These are phyloP conservation scores for Aphelenchoides avenae DNA, from an alignment of 1,140 invertebrate genomes.

Conservation along the genomic window DNA sequence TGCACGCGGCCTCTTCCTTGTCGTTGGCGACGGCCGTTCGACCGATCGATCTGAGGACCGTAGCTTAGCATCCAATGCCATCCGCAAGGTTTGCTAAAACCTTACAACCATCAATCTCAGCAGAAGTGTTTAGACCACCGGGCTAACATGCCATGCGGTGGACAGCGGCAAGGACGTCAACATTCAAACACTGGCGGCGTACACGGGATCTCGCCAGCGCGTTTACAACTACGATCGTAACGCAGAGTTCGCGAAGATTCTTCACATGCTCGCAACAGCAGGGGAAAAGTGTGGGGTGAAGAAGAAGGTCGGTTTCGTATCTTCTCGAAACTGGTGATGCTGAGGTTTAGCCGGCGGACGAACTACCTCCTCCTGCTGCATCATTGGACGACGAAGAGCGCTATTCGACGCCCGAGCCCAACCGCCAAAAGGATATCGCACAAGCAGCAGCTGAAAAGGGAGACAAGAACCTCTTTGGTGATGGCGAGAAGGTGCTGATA, in stretches of 20 bases:
- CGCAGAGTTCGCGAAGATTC: slow-evolving; percentile 44
- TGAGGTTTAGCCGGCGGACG: neutral
- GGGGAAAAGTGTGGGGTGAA: slow-evolving; percentile 22
- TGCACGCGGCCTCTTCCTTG: slow-evolving; percentile 33
- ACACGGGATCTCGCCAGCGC: slow-evolving; percentile 35
- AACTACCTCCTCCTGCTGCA: neutral
- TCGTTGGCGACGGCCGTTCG: slow-evolving; percentile 44
- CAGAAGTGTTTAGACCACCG: slow-evolving; percentile 16
- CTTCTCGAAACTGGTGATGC: slow-evolving; percentile 4
- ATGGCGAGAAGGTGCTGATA: no score
- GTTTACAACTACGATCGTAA: slow-evolving; percentile 47
- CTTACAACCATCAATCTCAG: slow-evolving; percentile 6
- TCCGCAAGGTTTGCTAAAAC: slow-evolving; percentile 18
- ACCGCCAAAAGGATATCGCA: no score
- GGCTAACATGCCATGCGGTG: slow-evolving; percentile 37
- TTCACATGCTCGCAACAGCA: slow-evolving; percentile 23
- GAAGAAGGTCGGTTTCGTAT: neutral
- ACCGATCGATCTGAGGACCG: slow-evolving; percentile 26
- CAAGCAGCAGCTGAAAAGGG: no score
- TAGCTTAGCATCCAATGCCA: slow-evolving; percentile 20
- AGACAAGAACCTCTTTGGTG: no score
- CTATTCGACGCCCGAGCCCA: slow-evolving; percentile 6
- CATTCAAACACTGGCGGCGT: slow-evolving; percentile 31
- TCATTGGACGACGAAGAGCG: slow-evolving; percentile 14
- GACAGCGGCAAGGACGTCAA: slow-evolving; percentile 44